These are phyloP conservation scores for Polyergus mexicanus DNA, from an alignment of 1,140 invertebrate genomes.

Conservation along the genomic window DNA sequence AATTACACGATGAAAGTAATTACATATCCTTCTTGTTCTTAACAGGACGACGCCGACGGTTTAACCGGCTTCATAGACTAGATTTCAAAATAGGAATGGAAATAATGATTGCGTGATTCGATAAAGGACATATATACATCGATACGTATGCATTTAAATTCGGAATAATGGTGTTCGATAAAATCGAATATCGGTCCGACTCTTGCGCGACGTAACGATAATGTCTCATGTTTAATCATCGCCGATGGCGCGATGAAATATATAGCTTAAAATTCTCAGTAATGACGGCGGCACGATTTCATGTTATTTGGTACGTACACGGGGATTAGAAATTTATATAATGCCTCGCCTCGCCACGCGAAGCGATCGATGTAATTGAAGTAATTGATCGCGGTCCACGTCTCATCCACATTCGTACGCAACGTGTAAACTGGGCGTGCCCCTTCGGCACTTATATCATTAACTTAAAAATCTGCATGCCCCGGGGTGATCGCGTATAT, in stretches of 20 bases:
- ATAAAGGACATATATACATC: background rate
- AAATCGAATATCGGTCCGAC: constrained; percentile 1
- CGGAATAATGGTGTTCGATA: constrained; percentile 6
- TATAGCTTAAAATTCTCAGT: constrained; percentile 41
- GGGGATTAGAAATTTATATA: constrained; percentile 40
- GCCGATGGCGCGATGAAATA: constrained; percentile 9
- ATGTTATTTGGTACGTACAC: constrained; percentile 6
- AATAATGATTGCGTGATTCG: constrained; percentile 22
- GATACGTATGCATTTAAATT: constrained; percentile 5
- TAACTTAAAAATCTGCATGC: constrained; percentile 50
- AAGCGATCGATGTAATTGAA: constrained; percentile 55
- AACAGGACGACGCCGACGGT: background rate
- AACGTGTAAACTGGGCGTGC: constrained; percentile 54
- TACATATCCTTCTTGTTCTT: background rate
- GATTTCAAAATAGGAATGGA: background rate
- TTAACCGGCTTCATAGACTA: background rate
- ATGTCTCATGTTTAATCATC: constrained; percentile 23
- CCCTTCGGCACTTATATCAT: constrained; percentile 51
- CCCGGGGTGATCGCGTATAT: constrained; percentile 7
- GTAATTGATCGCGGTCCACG: constrained; percentile 23
- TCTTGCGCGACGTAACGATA: constrained; percentile 11
- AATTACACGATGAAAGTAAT: background rate
- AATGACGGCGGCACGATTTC: constrained; percentile 21
- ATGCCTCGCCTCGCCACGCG: constrained; percentile 1
- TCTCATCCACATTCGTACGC: constrained; percentile 9